phyloP scores from a whole-genome alignment of 1,140 invertebrate genomes.

The Pemphigus obesinymphae region DNA sequence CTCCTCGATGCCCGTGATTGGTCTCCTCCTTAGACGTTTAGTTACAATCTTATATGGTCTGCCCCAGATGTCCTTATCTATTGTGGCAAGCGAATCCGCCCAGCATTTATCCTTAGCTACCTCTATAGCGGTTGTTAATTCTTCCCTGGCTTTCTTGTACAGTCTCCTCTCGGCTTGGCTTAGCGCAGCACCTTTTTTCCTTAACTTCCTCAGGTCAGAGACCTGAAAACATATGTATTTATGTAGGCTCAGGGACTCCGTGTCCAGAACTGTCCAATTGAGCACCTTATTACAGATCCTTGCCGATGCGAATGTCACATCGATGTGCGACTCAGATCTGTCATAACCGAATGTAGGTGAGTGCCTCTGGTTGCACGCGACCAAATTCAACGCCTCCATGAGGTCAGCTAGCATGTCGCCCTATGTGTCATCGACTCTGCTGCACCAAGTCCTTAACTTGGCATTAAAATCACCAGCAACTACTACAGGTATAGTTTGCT shows the following conservation, averaged over 20 bases:
- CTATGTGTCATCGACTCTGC: not conserved
- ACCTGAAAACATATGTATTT: not conserved
- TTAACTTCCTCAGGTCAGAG: not conserved
- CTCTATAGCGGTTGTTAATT: not conserved
- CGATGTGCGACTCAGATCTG: not conserved
- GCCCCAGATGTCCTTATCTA: not conserved
- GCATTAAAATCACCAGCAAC: not conserved
- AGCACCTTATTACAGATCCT: accelerated
- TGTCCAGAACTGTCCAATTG: not conserved
- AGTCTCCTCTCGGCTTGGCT: not conserved
- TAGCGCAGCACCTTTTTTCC: too few species aligned
- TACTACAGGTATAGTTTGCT: accelerated
- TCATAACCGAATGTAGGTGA: not conserved
- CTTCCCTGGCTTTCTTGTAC: too few species aligned
- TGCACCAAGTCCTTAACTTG: not conserved
- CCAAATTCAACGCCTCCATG: not conserved
- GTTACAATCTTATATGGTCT: not conserved
- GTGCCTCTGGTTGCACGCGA: not conserved
- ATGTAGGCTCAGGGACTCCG: not conserved
- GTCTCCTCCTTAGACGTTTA: not conserved
- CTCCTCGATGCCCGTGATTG: not conserved
- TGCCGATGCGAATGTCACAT: not conserved
- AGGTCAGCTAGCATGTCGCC: not conserved
- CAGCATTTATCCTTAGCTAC: not conserved
- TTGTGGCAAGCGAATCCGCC: not conserved